A percentile compares a stretch with the other conserved stretches of the same genome.
These are phyloP conservation scores for Typhlomys cinereus DNA, from an alignment of 2,113 vertebrate species.

Conservation along the genomic window DNA sequence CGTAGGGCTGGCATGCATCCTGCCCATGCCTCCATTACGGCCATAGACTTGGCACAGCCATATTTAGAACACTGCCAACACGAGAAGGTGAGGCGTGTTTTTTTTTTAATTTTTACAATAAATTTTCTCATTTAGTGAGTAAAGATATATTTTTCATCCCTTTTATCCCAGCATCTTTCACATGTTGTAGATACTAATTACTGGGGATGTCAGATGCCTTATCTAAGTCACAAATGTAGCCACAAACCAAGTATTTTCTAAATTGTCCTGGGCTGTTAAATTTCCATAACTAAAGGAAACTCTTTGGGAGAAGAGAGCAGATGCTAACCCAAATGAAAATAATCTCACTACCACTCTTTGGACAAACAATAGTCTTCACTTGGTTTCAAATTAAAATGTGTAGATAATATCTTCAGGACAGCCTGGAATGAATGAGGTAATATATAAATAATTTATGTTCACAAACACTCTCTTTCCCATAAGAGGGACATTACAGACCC, in stretches of 20 bases:
- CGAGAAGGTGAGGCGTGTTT: not conserved
- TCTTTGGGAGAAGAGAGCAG: conserved; percentile 53
- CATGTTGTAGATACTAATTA: not conserved
- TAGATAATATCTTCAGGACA: conserved; percentile 28
- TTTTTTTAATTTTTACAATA: conserved; percentile 1
- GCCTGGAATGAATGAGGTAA: conserved; percentile 31
- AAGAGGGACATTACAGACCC: not conserved
- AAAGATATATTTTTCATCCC: not conserved
- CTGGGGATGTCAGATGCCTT: not conserved
- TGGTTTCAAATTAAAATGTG: conserved; percentile 58
- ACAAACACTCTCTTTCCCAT: conserved; percentile 31
- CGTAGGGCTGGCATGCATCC: conserved; percentile 52
- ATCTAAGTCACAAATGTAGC: not conserved
- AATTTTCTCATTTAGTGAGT: conserved; percentile 16
- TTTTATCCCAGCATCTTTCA: not conserved
- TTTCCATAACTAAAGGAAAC: conserved; percentile 63
- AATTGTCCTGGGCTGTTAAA: conserved; percentile 16
- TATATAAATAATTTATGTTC: conserved; percentile 38
- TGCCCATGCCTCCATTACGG: conserved; percentile 11
- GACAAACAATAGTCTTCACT: conserved; percentile 31
- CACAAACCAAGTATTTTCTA: not conserved
- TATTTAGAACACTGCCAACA: not conserved
- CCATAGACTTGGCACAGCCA: conserved; percentile 22
- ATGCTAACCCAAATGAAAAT: conserved; percentile 55
- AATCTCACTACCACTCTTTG: conserved; percentile 21